Evolutionary conservation across 2,113 vertebrate species (phyloP).

Genomic region (Odontophorus gujanensis): DNA sequence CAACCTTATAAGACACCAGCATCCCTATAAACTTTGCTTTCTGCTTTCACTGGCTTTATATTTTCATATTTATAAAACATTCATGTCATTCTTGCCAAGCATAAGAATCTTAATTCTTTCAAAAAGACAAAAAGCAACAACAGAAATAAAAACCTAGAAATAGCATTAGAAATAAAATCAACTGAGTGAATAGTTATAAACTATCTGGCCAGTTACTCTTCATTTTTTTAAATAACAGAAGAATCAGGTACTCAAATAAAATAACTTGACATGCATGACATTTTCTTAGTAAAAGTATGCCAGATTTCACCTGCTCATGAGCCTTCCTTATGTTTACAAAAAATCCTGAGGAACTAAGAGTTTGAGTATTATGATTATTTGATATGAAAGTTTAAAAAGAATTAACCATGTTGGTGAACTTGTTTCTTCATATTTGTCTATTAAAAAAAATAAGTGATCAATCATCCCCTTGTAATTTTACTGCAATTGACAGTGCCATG

Average conservation of each 20-base stretch:
- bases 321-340: background rate
- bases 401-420: background rate
- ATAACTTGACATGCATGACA: background rate
- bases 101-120: background rate
- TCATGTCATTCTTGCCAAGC: background rate
- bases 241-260: background rate
- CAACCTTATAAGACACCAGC: background rate
- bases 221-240: background rate
- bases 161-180: background rate
- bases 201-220: background rate
- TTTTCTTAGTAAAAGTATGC: background rate
- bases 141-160: background rate
- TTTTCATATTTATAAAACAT: background rate
- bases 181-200: background rate
- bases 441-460: background rate
- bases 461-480: background rate
- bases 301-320: background rate
- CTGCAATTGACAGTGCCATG: background rate
- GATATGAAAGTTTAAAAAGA: background rate
- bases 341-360: background rate
- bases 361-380: background rate
- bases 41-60: background rate
- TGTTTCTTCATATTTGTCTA: background rate
- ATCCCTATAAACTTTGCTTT: background rate
- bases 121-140: background rate